Evolutionary conservation across 2,888 invertebrate species (phyloP), one percentile per base, ranked within the genome.

Genomic region (Parasteatoda lunata): DNA sequence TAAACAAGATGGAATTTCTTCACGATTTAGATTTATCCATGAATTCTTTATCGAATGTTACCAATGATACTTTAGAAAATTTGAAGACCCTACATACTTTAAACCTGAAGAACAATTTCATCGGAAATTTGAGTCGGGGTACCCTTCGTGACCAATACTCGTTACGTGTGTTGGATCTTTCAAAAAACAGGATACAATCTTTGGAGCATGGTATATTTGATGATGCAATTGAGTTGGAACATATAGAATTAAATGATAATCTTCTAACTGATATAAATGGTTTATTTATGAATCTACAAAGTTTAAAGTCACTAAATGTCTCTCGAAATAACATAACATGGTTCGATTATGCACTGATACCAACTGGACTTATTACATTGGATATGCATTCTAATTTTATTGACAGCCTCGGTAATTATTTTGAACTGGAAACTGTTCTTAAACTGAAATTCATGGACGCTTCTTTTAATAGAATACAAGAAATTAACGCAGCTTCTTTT

Each of bases 21-120:
- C 94, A 96, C 91, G 96, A 96, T 76, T 94, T 98, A 88, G 97
- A 97, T 93, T 93, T 98, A 90, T 97, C 97, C 82, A 97, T 97
- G 92, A 98, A 98, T 93, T 94, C 94, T 91, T 96, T 98, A 91
- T 94, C 94, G 80, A 94, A 94, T 85, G 93, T 98, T 88, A 96
- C 96, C 90, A 95, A 96, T 90, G 95, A 95, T 11, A 95, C 96
- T 75, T 96, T 97, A 92, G 94, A 95, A 89, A 96, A 96, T 72
- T 94, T 98, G 93, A 95, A 94, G 90, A 96, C 96, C 92, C 94
- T 98, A 82, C 96, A 97, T 91, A 96, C 97, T 30, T 93, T 98
- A 89, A 94, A 97, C 89, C 93, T 98, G 91, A 96, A 97, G 91
- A 96, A 96, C 89, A 98, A 98, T 93, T 95, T 95, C 92, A 94